Percentiles rank a stretch among this genome's conserved stretches.
Evolutionary conservation across 2,888 invertebrate genomes (phyloP).

Genomic region (Ormia ochracea): DNA sequence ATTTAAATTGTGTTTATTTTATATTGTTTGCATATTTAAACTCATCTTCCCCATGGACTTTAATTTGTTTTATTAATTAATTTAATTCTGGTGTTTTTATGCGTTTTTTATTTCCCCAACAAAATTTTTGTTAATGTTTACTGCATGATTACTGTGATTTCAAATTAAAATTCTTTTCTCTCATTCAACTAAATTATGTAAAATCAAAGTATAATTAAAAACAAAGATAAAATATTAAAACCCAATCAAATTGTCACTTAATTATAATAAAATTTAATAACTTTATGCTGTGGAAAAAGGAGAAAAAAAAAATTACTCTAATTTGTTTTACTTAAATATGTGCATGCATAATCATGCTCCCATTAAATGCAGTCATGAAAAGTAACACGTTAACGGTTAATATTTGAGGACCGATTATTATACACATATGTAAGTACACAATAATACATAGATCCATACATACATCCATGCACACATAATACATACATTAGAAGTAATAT

Average conservation of each 20-base stretch:
- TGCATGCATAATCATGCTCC: neutral
- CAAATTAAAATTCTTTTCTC: conserved; percentile 16
- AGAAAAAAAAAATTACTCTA: neutral
- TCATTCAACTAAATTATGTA: neutral
- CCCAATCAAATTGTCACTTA: conserved; percentile 72
- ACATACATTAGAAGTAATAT: no score
- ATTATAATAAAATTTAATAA: conserved; percentile 64
- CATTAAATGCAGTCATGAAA: conserved; percentile 1
- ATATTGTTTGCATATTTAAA: conserved; percentile 21
- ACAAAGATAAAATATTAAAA: conserved; percentile 59
- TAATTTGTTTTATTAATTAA: conserved; percentile 58
- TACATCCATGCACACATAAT: no score
- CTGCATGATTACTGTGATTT: conserved; percentile 37
- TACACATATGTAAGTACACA: neutral
- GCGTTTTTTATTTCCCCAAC: neutral
- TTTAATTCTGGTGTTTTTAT: conserved; percentile 42
- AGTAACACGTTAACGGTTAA: neutral
- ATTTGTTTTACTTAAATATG: conserved; percentile 29
- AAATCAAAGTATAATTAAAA: neutral
- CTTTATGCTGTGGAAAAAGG: neutral
- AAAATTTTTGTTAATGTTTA: conserved; percentile 36
- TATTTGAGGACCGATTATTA: conserved; percentile 4
- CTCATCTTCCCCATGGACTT: conserved; percentile 44
- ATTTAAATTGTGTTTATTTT: conserved; percentile 47
- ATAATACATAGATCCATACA: no score